phyloP scores from a whole-genome alignment of 2,797 vertebrate species.

The Clarias fuscus region DNA sequence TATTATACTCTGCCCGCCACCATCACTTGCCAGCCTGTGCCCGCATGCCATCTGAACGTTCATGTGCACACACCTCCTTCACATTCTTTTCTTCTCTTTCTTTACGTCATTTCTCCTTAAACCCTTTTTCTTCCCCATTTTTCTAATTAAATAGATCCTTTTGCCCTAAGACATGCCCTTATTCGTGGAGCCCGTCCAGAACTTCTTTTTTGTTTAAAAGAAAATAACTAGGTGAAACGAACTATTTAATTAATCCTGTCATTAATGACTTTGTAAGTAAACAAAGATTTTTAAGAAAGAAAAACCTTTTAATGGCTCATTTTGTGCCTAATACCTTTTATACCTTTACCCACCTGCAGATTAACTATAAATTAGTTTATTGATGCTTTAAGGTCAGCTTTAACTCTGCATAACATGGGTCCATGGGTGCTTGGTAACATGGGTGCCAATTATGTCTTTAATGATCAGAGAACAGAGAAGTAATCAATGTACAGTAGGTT shows the following conservation, averaged over 20 bases:
- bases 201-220: neutral
- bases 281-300: neutral
- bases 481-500: neutral
- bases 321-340: neutral
- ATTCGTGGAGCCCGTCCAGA: too few species aligned
- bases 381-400: constrained; percentile 60
- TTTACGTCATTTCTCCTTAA: too few species aligned
- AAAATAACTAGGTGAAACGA: neutral
- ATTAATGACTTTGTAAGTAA: neutral
- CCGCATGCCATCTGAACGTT: too few species aligned
- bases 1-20: too few species aligned
- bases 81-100: too few species aligned
- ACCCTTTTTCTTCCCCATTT: too few species aligned
- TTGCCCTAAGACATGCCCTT: too few species aligned
- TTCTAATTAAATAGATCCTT: too few species aligned
- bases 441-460: too few species aligned
- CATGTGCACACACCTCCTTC: too few species aligned
- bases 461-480: neutral
- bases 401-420: constrained; percentile 70
- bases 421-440: too few species aligned
- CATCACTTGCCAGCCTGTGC: too few species aligned
- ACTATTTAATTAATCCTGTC: neutral
- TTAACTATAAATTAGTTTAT: constrained; percentile 2
- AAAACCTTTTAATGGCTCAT: neutral
- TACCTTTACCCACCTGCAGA: neutral